Evolutionary conservation across 2,888 invertebrate species (phyloP), one percentile per base, ranked within the genome.

Genomic region (Pollenia labialis): DNA sequence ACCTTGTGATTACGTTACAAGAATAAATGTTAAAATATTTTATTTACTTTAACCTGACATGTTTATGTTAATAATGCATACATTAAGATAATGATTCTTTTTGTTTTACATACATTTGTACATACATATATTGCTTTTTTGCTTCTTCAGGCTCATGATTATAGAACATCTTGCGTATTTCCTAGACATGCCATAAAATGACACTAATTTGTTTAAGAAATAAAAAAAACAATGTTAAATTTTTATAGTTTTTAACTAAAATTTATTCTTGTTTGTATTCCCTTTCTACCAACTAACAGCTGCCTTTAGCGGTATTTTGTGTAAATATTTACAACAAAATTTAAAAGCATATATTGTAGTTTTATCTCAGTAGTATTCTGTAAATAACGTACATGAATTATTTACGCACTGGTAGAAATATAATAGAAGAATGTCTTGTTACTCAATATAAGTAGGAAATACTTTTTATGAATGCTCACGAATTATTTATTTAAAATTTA

Each of bases 61-160:
- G 75, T 64, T 86, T 76, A 81, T 79, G 79, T 86, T 75, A 86
- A 86, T 83, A 86, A 83, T 83, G 83, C 83, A 83, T 81, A 72
- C 86, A 86, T 86, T 83, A 83, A 76, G 83, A 74, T 72, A 75
- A 82, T 64, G 44, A 44, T 60, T 52, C 12, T 18, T 52, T 68
- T 60, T 82, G 54, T 68, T 68, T 52, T 58, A 14, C 32, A 32
- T 32, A 32, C 32, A 6, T 6, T 32, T 23, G 46, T 58, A 14
- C 32, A 32, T 32, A 32, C 32, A 6, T 6, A 6, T 23, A 23
- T 23, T 23, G n/a, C 16, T 50, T 52, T 58, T 52, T 16, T 52
- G 9, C 58, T 10, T 1, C 4, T 50, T 18, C 23, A 23, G 42
- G 6, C 76, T 56, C 18, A 1, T 32, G 32, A 4, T 32, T 32